phyloP scores from a whole-genome alignment of 2,888 invertebrate genomes.

The Helobdella robusta region DNA sequence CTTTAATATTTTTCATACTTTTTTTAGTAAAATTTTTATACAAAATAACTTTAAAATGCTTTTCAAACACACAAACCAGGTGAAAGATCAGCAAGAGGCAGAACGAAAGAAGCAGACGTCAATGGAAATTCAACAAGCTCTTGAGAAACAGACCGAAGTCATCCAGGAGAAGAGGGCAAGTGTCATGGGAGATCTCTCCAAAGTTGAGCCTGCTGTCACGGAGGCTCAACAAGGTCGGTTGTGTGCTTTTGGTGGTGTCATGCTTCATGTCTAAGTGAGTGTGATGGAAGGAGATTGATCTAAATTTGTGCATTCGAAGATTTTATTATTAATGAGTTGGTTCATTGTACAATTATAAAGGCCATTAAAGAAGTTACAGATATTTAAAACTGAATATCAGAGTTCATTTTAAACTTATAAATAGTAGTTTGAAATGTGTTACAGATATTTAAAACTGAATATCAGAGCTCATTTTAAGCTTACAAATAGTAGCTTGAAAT shows the following conservation, averaged over 20 bases:
- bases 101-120: conserved; percentile 97
- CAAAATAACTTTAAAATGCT: neutral
- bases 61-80: conserved; percentile 36
- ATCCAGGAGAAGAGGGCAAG: conserved; percentile 85
- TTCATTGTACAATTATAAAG: too few species aligned
- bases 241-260: neutral
- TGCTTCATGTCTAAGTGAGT: too few species aligned
- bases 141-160: conserved; percentile 70
- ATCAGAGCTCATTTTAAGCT: neutral
- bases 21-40: neutral
- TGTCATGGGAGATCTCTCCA: conserved; percentile 89
- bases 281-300: too few species aligned
- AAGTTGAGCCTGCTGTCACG: conserved; percentile 96
- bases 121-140: conserved; percentile 84
- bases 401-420: too few species aligned
- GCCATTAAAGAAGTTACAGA: too few species aligned
- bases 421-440: too few species aligned
- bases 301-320: too few species aligned
- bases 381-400: too few species aligned
- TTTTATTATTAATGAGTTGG: too few species aligned
- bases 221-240: conserved; percentile 78
- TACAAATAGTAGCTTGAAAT: neutral
- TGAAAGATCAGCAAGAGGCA: conserved; percentile 93
- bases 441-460: neutral
- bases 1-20: too few species aligned